Evolutionary conservation across 2,113 vertebrate species (phyloP), one percentile per base, ranked within the genome.

Genomic region (Eptesicus fuscus): DNA sequence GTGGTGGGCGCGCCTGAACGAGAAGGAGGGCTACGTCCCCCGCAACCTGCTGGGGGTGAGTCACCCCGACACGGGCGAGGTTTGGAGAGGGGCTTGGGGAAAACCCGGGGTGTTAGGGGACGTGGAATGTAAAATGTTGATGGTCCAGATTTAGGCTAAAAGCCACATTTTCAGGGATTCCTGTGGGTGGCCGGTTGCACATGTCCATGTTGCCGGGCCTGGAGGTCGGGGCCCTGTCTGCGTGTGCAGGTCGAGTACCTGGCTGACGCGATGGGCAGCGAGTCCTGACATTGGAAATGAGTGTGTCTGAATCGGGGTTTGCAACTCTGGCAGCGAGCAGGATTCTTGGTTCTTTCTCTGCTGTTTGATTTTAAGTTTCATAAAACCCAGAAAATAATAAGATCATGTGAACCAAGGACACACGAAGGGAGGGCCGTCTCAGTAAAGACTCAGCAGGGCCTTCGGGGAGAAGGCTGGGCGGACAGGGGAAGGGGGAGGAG

Each of bases 11-110:
- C 98, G 99, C 65, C 98, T 99, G 74, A 98, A 97, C 0, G 99
- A 99, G 93, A 97, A 95, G 9, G 99, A 99, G 92, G 99, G 99
- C 28, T 99, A 99, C 0, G 98, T 99, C 23, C 99, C 99, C 7
- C 99, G 99, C 35, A 99, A 99, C 95, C 97, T 99, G n/a, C 98
- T 99, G 1, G 99, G 99, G 97, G 99, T 99, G 93, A 99, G 99
- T 98, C 0, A 0, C 1, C 3, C 32, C 30, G 8, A 0, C 3
- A 0, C 13, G 12, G 1, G 0, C 9, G 5, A 0, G 18, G 37
- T 10, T 40, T 14, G 10, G 1, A 10, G 61, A 18, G 59, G n/a
- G 56, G 32, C 37, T 35, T 56, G 11, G 22, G 2, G 40, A 4
- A 61, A 71, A 22, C 9, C 12, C 7, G 0, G 9, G 22, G 12